phyloP scores from a whole-genome alignment of 1,140 invertebrate genomes.

The Ladona fulva region DNA sequence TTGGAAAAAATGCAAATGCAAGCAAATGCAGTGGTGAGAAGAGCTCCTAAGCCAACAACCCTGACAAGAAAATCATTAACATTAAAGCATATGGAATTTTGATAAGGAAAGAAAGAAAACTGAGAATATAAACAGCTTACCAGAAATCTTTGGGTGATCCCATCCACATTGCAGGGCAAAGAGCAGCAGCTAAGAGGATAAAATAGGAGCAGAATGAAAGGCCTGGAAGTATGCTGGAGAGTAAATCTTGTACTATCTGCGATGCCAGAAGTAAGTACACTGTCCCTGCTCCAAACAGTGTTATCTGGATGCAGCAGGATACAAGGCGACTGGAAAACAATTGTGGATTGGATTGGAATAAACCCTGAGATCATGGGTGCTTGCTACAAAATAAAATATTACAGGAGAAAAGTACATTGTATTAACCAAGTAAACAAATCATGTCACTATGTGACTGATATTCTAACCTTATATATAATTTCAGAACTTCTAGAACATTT shows the following conservation, averaged over 20 bases:
- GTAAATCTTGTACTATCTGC: constrained; percentile 49
- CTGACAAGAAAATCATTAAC: constrained; percentile 28
- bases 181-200: constrained; percentile 47
- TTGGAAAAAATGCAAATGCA: constrained; percentile 49
- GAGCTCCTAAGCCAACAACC: constrained; percentile 43
- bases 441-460: too few species aligned
- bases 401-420: too few species aligned
- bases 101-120: too few species aligned
- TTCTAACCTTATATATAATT: too few species aligned
- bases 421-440: too few species aligned
- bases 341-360: not conserved
- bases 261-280: constrained; percentile 60
- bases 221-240: constrained; percentile 35
- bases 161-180: constrained; percentile 56
- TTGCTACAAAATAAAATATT: too few species aligned
- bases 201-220: constrained; percentile 52
- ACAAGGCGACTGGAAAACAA: constrained; percentile 35
- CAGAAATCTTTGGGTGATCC: constrained; percentile 64
- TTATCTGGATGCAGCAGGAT: constrained; percentile 47
- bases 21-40: constrained; percentile 45
- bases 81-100: not conserved
- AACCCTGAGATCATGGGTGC: too few species aligned
- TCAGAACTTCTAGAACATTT: too few species aligned
- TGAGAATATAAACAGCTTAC: constrained; percentile 36
- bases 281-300: constrained; percentile 56